Evolutionary conservation across 2,113 vertebrate genomes (phyloP), one percentile per base, ranked within the genome.

Genomic region (Sinocyclocheilus rhinocerous): DNA sequence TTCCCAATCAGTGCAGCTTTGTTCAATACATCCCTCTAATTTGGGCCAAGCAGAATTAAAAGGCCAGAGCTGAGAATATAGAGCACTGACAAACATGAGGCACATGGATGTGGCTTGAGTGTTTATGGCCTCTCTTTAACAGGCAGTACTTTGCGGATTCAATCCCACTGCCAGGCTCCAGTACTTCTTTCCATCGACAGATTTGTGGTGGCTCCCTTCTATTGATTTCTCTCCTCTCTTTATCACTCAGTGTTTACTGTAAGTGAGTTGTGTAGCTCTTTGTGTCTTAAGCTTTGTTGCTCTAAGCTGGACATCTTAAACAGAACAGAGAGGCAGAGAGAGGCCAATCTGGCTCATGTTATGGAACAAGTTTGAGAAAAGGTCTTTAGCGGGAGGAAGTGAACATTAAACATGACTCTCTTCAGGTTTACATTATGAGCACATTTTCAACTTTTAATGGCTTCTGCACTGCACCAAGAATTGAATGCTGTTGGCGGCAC

Each of bases 261-360:
- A 92, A 94, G 92, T 92, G 93, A 94, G 92, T 90, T 93, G 92
- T 92, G 90, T 91, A 90, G 91, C 90, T 93, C 91, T 92, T 87
- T 92, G 89, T 39, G 86, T 90, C 88, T 91, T 73, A 52, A 76
- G 75, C 55, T 85, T 89, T 77, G 83, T 72, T 86, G 84, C 76
- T 87, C 55, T 48, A 52, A 78, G 61, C 50, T 70, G 29, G 59
- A 87, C 88, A 85, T 72, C 20, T 78, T 84, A 57, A 84, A 73
- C 50, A 42, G 26, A 55, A 82, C 33, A 72, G 75, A 70, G 42
- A 85, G n/a, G 63, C 69, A 81, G n/a, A 77, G 84, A 73, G 90
- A 87, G 78, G 83, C 82, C 12, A 76, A 87, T 90, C 59, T 76
- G 83, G 72, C 65, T 89, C 76, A 77, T 82, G 87, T 92, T 91